These are phyloP conservation scores for Peromyscus maniculatus DNA, from an alignment of 2,113 vertebrate species.

Conservation along the genomic window DNA sequence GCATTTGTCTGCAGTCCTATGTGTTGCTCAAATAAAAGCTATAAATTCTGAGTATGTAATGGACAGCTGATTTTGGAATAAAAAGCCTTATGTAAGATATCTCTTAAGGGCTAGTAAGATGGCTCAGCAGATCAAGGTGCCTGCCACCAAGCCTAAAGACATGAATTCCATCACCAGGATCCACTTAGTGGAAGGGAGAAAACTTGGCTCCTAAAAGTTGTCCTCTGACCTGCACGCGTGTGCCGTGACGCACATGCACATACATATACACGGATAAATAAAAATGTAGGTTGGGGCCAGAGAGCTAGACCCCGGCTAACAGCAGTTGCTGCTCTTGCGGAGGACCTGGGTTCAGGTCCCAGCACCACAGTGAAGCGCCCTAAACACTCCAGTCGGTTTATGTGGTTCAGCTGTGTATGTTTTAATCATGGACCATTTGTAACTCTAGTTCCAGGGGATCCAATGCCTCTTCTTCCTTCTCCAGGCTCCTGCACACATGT, in stretches of 20 bases:
- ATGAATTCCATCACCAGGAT: background rate
- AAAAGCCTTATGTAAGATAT: background rate
- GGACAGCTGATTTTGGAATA: background rate
- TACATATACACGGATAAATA: background rate
- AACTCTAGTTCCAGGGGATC: background rate
- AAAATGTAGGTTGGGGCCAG: background rate
- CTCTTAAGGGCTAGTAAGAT: background rate
- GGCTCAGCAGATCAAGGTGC: background rate
- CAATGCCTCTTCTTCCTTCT: background rate
- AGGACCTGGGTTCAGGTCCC: background rate
- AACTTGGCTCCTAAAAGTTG: background rate
- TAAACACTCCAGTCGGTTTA: constrained; percentile 36
- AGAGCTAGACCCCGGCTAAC: background rate
- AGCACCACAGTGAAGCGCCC: background rate
- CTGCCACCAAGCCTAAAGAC: background rate
- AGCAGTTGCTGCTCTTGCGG: background rate
- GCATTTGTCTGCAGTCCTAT: background rate
- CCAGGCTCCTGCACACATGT: background rate
- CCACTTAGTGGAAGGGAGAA: background rate
- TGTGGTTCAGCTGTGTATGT: constrained; percentile 33
- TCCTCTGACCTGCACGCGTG: background rate
- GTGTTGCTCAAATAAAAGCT: background rate
- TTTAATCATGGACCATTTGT: constrained; percentile 54
- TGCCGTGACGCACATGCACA: too few species aligned
- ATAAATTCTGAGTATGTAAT: background rate